Conservation (phyloP, 2,888 invertebrate genomes). For the Spisula subtruncata region DNA sequence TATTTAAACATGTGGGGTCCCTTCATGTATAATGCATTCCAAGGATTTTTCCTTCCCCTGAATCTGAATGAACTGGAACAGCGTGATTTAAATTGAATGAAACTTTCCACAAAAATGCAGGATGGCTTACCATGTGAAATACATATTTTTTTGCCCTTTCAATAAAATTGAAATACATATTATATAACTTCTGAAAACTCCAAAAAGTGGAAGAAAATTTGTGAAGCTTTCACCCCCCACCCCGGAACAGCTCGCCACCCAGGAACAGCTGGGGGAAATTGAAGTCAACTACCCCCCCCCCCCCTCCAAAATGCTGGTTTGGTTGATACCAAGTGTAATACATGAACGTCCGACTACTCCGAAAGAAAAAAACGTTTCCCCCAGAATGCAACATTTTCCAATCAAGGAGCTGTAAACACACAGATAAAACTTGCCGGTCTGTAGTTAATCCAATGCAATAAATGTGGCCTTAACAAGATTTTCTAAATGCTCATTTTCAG, state of each 20-base stretch:
- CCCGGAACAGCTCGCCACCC: too few relatives aligned
- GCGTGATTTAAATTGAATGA: not conserved
- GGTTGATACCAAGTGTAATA: not conserved
- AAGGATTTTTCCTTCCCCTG: too few relatives aligned
- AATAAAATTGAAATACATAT: too few relatives aligned
- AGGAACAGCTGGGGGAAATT: too few relatives aligned
- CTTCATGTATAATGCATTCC: not conserved
- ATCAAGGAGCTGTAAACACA: constrained; percentile 7
- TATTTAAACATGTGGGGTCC: too few relatives aligned
- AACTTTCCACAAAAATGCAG: not conserved
- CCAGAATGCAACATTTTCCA: constrained; percentile 23
- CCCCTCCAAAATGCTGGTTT: not conserved
- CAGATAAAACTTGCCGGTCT: not conserved
- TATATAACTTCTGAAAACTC: too few relatives aligned
- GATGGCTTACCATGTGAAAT: too few relatives aligned
- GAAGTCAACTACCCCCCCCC: not conserved
- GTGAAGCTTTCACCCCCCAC: too few relatives aligned
- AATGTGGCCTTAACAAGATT: constrained; percentile 8
- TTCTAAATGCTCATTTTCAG: constrained; percentile 17
- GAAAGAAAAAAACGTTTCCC: not conserved
- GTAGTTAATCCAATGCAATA: constrained; percentile 22
- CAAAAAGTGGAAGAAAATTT: too few relatives aligned
- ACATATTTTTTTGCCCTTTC: too few relatives aligned
- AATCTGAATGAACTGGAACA: too few relatives aligned
- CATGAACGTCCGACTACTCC: too few relatives aligned